Percentiles rank a stretch among this genome's conserved stretches.
Conservation (phyloP, 1,140 invertebrate species). For the Latrodectus geometricus region DNA sequence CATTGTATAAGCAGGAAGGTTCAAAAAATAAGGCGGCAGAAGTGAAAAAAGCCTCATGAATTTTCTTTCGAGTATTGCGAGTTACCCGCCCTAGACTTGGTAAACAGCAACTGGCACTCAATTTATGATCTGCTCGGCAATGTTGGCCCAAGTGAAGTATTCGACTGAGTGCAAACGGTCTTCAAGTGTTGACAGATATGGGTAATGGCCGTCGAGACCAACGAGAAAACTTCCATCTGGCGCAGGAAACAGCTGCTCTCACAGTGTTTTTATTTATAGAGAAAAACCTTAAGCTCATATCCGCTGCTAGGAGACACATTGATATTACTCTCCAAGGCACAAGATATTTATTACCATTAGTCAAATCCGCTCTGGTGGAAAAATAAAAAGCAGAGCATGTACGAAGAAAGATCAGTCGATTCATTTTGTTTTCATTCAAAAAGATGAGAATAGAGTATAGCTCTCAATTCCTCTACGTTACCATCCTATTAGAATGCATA, state of each 20-base stretch:
- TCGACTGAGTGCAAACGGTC: background rate
- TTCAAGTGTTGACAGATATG: slow-evolving; percentile 17
- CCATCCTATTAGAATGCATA: background rate
- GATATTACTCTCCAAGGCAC: background rate
- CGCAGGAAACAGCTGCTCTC: slow-evolving; percentile 31
- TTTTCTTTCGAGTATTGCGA: background rate
- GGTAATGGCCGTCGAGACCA: slow-evolving; percentile 3
- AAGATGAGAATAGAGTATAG: background rate
- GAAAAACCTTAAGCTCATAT: background rate
- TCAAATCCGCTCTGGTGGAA: background rate
- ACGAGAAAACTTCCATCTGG: slow-evolving; percentile 39
- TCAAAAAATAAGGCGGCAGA: too few species aligned
- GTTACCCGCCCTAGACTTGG: background rate
- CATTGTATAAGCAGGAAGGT: too few species aligned
- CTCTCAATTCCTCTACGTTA: background rate
- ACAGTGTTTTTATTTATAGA: background rate
- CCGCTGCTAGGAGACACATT: background rate
- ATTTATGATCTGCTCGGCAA: background rate
- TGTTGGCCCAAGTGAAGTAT: background rate
- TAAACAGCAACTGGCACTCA: background rate
- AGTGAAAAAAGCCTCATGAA: background rate
- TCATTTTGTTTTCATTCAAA: background rate
- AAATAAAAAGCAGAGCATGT: background rate
- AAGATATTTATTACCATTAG: background rate
- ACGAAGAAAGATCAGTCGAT: background rate